Evolutionary conservation across 1,140 invertebrate genomes (phyloP), one percentile per base, ranked within the genome.

Genomic region (Polypedilum pembai): DNA sequence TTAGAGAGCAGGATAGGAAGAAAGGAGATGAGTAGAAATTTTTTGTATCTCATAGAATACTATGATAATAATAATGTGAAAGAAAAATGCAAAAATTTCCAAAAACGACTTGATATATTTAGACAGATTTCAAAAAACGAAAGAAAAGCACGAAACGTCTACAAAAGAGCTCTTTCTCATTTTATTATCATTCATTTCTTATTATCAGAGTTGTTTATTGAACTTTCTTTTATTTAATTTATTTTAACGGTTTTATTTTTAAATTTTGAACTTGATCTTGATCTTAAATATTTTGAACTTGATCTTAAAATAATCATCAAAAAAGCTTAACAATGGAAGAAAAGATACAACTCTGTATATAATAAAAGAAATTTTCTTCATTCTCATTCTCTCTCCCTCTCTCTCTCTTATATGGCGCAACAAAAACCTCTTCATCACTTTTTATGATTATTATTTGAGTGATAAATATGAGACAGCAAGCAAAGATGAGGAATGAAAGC

Each of bases 371-470:
- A 12, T n/a, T 56, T 56, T 3, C 45, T 56, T 56, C 45, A 12
- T n/a, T 56, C 45, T 12, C 41, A 45, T 45, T 45, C 41, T 45
- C 41, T 45, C 15, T 41, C 1, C 8, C 15, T n/a, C n/a, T n/a
- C n/a, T n/a, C n/a, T n/a, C 41, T 56, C 45, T n/a, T 15, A 8
- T 45, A 56, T 56, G 65, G 45, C 10, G 45, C 10, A 69, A 69
- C 17, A 69, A 69, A 20, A 69, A 69, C 17, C 65, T 69, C 65
- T 69, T 69, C 65, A 69, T 69, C 65, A 69, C 65, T 69, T 69
- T 69, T 69, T 69, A 69, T 69, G 65, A 69, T 69, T 69, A 69
- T 69, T 69, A 69, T 69, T 69, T 69, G 15, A 18, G 65, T 69
- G 20, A 69, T 69, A 69, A 69, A 69, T 69, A 69, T 69, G 17